phyloP scores from a whole-genome alignment of 2,888 invertebrate species.

The Didymodactylos carnosus region DNA sequence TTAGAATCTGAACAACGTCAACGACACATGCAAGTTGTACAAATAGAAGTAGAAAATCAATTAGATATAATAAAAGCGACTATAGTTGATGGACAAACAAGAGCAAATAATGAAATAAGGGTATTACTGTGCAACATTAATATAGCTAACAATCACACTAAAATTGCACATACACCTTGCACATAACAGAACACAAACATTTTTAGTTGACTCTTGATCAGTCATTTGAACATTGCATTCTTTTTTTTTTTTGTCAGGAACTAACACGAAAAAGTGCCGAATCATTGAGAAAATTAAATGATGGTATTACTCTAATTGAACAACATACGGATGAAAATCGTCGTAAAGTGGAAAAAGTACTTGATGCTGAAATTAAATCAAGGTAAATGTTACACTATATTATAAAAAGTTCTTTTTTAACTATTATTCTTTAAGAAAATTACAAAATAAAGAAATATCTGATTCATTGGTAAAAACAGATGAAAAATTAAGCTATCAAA shows the following conservation, averaged over 20 bases:
- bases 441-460: background rate
- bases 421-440: background rate
- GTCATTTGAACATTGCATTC: no score
- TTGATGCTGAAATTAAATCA: slow-evolving; percentile 32
- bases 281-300: slow-evolving; percentile 27
- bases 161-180: no score
- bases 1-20: background rate
- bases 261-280: slow-evolving; percentile 19
- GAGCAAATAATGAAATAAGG: background rate
- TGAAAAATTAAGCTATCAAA: background rate
- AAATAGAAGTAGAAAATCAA: background rate
- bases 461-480: background rate
- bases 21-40: background rate
- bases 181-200: no score
- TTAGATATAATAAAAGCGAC: background rate
- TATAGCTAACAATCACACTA: no score
- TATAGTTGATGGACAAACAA: background rate
- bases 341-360: slow-evolving; percentile 28
- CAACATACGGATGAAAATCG: slow-evolving; percentile 28
- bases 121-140: no score
- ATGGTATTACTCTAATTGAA: slow-evolving; percentile 29
- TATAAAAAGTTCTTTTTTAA: no score
- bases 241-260: slow-evolving; percentile 2
- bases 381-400: no score
- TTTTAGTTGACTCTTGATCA: no score